These are phyloP conservation scores for Sinopyrophorus schimmeli DNA, from an alignment of 2,888 invertebrate genomes.

Conservation along the genomic window DNA sequence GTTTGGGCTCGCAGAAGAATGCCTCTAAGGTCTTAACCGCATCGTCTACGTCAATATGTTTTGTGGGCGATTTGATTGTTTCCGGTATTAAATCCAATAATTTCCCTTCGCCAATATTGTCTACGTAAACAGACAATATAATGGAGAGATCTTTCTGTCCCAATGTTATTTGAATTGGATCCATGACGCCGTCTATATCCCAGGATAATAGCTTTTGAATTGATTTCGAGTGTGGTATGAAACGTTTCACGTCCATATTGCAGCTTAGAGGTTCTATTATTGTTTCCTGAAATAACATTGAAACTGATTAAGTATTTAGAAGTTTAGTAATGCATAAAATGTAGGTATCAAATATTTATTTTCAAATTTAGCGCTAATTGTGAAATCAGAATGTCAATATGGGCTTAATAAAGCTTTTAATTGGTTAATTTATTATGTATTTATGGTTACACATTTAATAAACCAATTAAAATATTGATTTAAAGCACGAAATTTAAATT, in stretches of 20 bases:
- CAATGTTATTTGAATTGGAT: conserved; percentile 68
- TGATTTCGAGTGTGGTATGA: conserved; percentile 57
- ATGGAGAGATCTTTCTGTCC: conserved; percentile 77
- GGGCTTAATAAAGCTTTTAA: not conserved
- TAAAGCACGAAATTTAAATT: no score
- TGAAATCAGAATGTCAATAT: not conserved
- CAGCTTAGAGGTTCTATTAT: conserved; percentile 74
- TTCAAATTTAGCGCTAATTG: not conserved
- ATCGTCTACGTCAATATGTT: conserved; percentile 41
- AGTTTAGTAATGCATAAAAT: not conserved
- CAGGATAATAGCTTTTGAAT: conserved; percentile 45
- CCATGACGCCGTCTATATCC: conserved; percentile 69
- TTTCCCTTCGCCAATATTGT: conserved; percentile 68
- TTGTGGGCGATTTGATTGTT: conserved; percentile 41
- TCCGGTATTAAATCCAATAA: conserved; percentile 57
- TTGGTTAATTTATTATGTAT: not conserved
- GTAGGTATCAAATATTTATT: not conserved
- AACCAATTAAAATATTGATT: no score
- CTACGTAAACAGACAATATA: conserved; percentile 70
- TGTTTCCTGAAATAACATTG: conserved; percentile 61
- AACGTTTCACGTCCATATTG: conserved; percentile 73
- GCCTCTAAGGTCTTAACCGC: conserved; percentile 70
- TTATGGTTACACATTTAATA: not conserved
- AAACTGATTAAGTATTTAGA: no score
- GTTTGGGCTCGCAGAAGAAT: conserved; percentile 70